Evolutionary conservation across 2,888 invertebrate species (phyloP), one percentile per base, ranked within the genome.

Genomic region (Uropetala carovei): DNA sequence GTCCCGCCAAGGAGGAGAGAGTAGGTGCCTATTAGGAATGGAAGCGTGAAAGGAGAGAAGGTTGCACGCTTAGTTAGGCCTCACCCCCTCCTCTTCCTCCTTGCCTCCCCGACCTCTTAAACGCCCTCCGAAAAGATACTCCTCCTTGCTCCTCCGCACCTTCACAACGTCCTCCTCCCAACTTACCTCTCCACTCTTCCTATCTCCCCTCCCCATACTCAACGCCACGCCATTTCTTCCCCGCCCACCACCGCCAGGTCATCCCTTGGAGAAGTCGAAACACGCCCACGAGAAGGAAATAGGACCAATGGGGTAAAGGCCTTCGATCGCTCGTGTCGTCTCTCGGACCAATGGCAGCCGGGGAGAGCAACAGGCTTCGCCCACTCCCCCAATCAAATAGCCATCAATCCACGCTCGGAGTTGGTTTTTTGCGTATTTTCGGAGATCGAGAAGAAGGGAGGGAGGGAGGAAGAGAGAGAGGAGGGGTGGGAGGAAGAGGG

Each of bases 371-470:
- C 92, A 92, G 92, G 92, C 92, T 57, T 81, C 56, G 92, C 91
- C 91, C 92, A 89, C 91, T 92, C 75, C 82, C 83, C 92, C 92
- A 92, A 92, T 92, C 92, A 92, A 92, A 92, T 89, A 27, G 75
- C 89, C 92, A 92, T 92, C 92, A 92, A 92, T 92, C 91, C 91
- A 82, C 81, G 85, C 68, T 92, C 43, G 43, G 58, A 68, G 85
- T 75, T 18, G 75, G 22, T 75, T 75, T 75, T 75, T 75, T 75
- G 75, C 75, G 5, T 27, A 75, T 27, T 68, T 22, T n/a, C n/a
- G 68, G 68, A n/a, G 68, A 68, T n/a, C 2, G 68, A 30, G 60
- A 3, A n/a, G 22, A 22, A 30, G 30, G n/a, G 14, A 18, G 16
- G 86, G 60, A 16, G 2, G 60, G 60, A 30, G 60, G 7, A 0